phyloP scores from a whole-genome alignment of 30 jellyfish, hydroid and myxozoan species.

The Aurelia aurita region DNA sequence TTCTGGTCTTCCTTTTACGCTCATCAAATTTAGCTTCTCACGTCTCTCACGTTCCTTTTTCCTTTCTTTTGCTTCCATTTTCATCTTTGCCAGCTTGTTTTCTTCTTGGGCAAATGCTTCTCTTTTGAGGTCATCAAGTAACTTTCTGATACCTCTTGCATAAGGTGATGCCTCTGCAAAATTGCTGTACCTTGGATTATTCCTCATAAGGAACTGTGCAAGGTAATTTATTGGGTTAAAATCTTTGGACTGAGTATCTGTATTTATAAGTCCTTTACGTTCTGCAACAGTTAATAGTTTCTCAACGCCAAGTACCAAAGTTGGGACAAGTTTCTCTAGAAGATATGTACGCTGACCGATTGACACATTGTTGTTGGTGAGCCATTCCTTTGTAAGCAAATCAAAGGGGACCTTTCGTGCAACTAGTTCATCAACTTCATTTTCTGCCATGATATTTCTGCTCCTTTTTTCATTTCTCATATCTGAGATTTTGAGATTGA shows the following conservation, averaged over 20 bases:
- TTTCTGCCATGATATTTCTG: constrained; percentile 67
- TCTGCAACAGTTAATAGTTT: constrained; percentile 64
- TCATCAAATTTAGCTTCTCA: constrained; percentile 50
- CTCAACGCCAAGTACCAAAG: constrained; percentile 87
- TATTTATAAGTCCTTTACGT: constrained; percentile 44
- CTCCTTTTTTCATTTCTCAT: constrained; percentile 41
- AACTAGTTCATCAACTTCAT: constrained; percentile 66
- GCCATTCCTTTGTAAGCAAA: constrained; percentile 83
- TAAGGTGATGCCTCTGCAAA: constrained; percentile 86
- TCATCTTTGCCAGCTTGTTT: constrained; percentile 78
- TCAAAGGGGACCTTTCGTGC: constrained; percentile 87
- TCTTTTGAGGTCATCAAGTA: constrained; percentile 79
- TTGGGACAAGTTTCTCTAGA: constrained; percentile 86
- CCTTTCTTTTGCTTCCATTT: constrained; percentile 79
- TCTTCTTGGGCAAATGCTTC: constrained; percentile 81
- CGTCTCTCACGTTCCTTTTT: constrained; percentile 53
- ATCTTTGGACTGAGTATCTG: constrained; percentile 41
- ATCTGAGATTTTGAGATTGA: constrained; percentile 41
- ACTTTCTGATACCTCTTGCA: constrained; percentile 73
- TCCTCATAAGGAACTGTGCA: constrained; percentile 90
- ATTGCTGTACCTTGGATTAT: constrained; percentile 90
- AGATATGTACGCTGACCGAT: constrained; percentile 68
- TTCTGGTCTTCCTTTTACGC: constrained; percentile 75
- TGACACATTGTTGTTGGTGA: constrained; percentile 56
- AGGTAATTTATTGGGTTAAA: constrained; percentile 87